These are phyloP conservation scores for Malurus cyaneus DNA, from an alignment of 2,113 vertebrate species.

Conservation along the genomic window DNA sequence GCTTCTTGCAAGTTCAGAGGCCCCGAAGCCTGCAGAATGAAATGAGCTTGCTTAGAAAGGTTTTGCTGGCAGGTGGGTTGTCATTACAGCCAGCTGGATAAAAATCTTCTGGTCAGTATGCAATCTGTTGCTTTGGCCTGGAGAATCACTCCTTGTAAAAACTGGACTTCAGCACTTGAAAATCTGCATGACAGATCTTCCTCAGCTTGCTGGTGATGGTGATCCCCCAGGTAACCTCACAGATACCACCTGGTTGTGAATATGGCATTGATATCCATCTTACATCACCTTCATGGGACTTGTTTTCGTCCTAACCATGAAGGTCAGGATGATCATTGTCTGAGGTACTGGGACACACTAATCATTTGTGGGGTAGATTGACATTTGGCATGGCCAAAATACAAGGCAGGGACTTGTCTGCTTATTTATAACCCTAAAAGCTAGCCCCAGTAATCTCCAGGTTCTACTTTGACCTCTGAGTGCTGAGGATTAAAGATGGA, in stretches of 20 bases:
- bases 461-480: not conserved
- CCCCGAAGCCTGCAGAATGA: not conserved
- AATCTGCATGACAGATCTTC: not conserved
- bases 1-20: not conserved
- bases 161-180: fast-evolving
- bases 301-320: not conserved
- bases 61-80: not conserved
- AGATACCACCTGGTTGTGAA: not conserved
- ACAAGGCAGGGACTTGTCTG: not conserved
- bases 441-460: not conserved
- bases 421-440: not conserved
- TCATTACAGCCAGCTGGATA: not conserved
- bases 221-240: not conserved
- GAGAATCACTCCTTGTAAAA: not conserved
- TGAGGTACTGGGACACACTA: not conserved
- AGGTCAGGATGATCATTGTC: not conserved
- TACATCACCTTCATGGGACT: not conserved
- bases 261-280: not conserved
- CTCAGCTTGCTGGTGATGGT: not conserved
- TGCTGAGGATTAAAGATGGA: not conserved
- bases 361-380: not conserved
- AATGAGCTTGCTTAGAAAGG: not conserved
- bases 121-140: not conserved
- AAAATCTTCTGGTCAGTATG: not conserved
- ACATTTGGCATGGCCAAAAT: not conserved